Evolutionary conservation across 2,888 invertebrate species (phyloP), one percentile per base, ranked within the genome.

Genomic region (Strigamia maritima): DNA sequence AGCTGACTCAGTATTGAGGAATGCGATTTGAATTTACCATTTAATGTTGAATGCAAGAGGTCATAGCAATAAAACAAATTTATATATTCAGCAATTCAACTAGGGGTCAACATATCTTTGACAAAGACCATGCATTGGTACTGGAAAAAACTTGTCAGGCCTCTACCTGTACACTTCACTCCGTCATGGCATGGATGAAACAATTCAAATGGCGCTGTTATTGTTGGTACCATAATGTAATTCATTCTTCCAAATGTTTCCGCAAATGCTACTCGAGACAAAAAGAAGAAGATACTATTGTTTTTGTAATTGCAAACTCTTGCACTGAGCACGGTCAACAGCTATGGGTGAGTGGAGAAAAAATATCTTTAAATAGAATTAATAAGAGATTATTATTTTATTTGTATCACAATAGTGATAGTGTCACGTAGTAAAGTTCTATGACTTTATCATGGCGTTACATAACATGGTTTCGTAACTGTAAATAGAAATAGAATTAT

Each of bases 21-120:
- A 65, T 65, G 60, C 19, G 60, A 65, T 65, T 65, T 65, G 60
- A 65, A 65, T 65, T 65, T 65, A 65, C 60, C 60, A 65, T 65
- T 65, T 65, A 65, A 65, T 65, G 60, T 65, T 65, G 60, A 44
- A 44, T 44, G 44, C 44, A 44, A 44, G 16, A 65, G 60, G 60
- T 65, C 60, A 65, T 22, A 65, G 60, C 2, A 24, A 24, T 65
- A 65, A 65, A 24, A 65, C 4, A 7, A 65, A 65, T 65, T 24
- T 24, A 65, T 44, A 44, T n/a, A 44, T 14, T 65, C 49, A 49
- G 49, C 49, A 49, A 49, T 49, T 49, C 60, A 65, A 8, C 22
- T 65, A 24, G 19, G 60, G 60, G 60, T 65, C 60, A 65, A 65
- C 60, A 65, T 24, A 24, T 65, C 60, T 65, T 65, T 24, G 24